Base-by-base conservation (phyloP, 1,140 invertebrate species). In the Whitmania pigra region DNA sequence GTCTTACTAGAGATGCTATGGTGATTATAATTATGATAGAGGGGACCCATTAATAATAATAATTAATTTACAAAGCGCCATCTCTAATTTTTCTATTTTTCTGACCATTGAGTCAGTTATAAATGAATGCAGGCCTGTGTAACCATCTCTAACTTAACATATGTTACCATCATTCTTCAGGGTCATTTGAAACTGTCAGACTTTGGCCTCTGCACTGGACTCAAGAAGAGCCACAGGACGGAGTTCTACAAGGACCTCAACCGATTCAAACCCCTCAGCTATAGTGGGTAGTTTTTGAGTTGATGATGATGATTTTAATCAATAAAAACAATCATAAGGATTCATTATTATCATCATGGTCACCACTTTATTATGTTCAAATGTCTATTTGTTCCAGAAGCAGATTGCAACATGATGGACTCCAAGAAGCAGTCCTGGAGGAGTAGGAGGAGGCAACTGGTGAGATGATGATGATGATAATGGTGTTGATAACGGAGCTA, bases 201-300 rank as follows among this genome's bases (percentile, higher is more conserved):
- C 84, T 99, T 99, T 85, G 97, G 97, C 40, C 85, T 99, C 40
- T 99, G 97, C 83, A 99, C 97, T 5, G 97, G 97, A 53, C 86
- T 99, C 66, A 99, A 99, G 82, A 98, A 99, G 83, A 95, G 94
- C 73, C 97, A 99, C 83, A 86, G 95, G 78, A 99, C 97, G 72
- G 96, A 99, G 82, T 98, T 98, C 85, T 99, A 99, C 83, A 87
- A 96, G 78, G 95, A 99, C 85, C 88, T 99, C 73, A 95, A 93
- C 78, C 90, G 94, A 82, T 92, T 92, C 18, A 94, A 95, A 82
- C 91, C 93, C 72, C 93, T 91, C 27, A 92, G 95, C 75, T 82
- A 80, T 74, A 77, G 78, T 79, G 75, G 77, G 76, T 78, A 53
- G 20, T 53, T 73, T 17, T 40, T 49, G 9, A 7, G 15, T 5